A percentile compares a stretch with the other conserved stretches of the same genome.
These are phyloP conservation scores for Numenius arquata DNA, from an alignment of 2,113 vertebrate species.

Conservation along the genomic window DNA sequence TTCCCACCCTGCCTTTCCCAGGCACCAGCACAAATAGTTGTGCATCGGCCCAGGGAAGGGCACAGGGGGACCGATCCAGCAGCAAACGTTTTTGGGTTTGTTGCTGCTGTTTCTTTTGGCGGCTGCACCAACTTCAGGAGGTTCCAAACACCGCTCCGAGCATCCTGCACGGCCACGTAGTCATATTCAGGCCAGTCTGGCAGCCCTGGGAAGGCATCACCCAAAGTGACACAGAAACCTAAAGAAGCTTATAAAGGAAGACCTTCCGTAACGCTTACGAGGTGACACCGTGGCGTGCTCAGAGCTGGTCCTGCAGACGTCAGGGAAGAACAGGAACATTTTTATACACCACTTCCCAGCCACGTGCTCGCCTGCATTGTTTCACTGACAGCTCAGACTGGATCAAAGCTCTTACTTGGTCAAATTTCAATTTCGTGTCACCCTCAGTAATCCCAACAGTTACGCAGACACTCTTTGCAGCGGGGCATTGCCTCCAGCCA, in stretches of 20 bases:
- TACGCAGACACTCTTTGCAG: neutral
- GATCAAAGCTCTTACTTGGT: neutral
- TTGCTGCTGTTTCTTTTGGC: neutral
- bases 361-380: neutral
- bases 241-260: neutral
- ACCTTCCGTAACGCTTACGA: neutral
- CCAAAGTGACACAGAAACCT: neutral
- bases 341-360: neutral
- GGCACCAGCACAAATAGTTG: neutral
- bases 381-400: neutral
- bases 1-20: neutral
- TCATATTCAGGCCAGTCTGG: neutral
- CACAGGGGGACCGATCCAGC: neutral
- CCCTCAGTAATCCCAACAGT: neutral
- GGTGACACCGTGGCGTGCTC: accelerated
- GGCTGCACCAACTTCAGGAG: neutral
- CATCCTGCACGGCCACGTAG: neutral
- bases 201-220: neutral
- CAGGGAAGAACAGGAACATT: neutral
- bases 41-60: neutral
- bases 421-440: neutral
- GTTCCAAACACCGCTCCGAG: neutral
- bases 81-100: neutral
- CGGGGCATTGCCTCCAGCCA: neutral
- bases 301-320: neutral